phyloP scores from a whole-genome alignment of 1,140 invertebrate species.

The Schlechtendalia chinensis region DNA sequence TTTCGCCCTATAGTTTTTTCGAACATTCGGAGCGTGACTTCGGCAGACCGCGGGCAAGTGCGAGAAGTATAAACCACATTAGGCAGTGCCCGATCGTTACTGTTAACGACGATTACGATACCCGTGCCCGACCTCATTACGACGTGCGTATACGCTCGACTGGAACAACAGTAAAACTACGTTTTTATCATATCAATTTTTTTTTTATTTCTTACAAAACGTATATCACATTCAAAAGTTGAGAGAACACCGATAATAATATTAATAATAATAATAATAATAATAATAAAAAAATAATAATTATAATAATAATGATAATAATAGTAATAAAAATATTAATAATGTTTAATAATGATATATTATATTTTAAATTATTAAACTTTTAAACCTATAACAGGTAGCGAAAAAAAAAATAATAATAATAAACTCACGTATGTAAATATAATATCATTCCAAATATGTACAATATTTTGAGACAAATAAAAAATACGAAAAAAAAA shows the following conservation, averaged over 20 bases:
- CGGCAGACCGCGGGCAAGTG: too few relatives aligned
- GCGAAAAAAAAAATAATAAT: slow-evolving; percentile 32
- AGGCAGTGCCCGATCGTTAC: too few relatives aligned
- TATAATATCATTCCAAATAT: slow-evolving; percentile 33
- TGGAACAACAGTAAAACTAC: too few relatives aligned
- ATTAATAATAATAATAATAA: slow-evolving; percentile 15
- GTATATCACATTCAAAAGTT: slow-evolving; percentile 50
- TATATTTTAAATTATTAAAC: slow-evolving; percentile 26
- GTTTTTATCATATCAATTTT: not conserved
- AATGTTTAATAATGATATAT: slow-evolving; percentile 16
- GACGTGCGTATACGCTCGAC: too few relatives aligned
- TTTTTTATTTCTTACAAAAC: slow-evolving; percentile 42
- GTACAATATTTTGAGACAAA: slow-evolving; percentile 25
- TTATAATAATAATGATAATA: slow-evolving; percentile 31
- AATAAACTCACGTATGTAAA: too few relatives aligned
- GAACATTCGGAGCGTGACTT: too few relatives aligned
- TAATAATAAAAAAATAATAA: slow-evolving; percentile 11
- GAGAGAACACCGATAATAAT: slow-evolving; percentile 44
- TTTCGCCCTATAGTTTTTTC: too few relatives aligned
- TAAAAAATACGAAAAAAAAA: slow-evolving; percentile 23
- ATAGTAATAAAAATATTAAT: slow-evolving; percentile 6
- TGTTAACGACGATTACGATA: too few relatives aligned
- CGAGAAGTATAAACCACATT: too few relatives aligned
- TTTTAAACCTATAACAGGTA: slow-evolving; percentile 49
- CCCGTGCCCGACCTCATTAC: too few relatives aligned